These are phyloP conservation scores for Mixornis gularis DNA, from an alignment of 2,113 vertebrate species.

Conservation along the genomic window DNA sequence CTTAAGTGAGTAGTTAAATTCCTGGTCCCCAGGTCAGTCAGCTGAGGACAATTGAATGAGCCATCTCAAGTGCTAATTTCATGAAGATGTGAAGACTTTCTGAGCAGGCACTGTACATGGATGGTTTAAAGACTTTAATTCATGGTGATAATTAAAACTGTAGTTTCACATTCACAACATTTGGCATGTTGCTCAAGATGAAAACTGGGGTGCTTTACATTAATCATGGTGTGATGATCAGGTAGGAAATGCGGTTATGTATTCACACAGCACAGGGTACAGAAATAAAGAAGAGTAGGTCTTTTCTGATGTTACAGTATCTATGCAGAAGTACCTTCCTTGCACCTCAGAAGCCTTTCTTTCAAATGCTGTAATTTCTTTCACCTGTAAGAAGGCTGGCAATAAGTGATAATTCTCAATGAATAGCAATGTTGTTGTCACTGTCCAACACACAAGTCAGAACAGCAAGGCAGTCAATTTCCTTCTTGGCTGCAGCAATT, in stretches of 20 bases:
- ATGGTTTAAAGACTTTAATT: not conserved
- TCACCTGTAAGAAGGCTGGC: not conserved
- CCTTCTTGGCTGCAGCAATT: not conserved
- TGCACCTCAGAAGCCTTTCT: not conserved
- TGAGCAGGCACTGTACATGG: not conserved
- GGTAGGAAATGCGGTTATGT: not conserved
- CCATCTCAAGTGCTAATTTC: not conserved
- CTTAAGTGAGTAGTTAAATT: not conserved
- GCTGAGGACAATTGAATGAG: not conserved
- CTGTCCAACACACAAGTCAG: not conserved
- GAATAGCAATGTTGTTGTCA: not conserved
- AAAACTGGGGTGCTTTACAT: not conserved
- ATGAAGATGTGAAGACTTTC: not conserved
- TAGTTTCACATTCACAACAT: not conserved
- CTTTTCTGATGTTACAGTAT: not conserved
- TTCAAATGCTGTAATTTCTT: not conserved
- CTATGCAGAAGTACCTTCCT: not conserved
- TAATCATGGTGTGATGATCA: not conserved
- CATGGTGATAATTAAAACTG: not conserved
- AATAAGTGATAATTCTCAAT: not conserved
- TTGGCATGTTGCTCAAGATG: not conserved
- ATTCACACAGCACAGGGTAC: not conserved
- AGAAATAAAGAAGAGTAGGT: not conserved
- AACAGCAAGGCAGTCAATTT: not conserved
- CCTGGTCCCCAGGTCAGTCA: not conserved